Base-by-base conservation (phyloP, 2,888 invertebrate species). In the Ochropacha duplaris region DNA sequence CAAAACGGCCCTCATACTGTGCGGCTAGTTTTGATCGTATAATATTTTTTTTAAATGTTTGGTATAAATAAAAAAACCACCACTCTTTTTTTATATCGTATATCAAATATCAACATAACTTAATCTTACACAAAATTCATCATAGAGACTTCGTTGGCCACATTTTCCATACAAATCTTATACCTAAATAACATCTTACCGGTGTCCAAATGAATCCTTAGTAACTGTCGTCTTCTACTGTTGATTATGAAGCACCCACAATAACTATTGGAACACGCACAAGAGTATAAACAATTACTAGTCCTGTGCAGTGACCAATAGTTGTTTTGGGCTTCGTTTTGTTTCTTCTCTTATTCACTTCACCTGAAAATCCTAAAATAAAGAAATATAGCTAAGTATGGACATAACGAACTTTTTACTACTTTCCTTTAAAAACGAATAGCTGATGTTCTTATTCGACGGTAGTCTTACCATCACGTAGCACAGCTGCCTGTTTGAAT, bases 231-330 rank as follows among this genome's bases (percentile, higher is more conserved):
- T 69, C 70, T 66, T 71, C 72, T 68, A 64, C 56, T 71, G 93
- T 76, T 64, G 92, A 85, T 79, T 79, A 79, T 89, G 93, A 94
- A 95, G 93, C 87, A 91, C 95, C 96, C 96, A 97, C 96, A 96
- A 98, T 97, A 98, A 97, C 97, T 97, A 97, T 97, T 98, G 97
- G 98, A 97, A 98, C 98, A 98, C 98, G 98, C 98, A 98, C 98
- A 98, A 98, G 97, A 98, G 97, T 97, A 96, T 95, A 84, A 90
- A 64, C 90, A 94, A 65, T 96, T 74, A 90, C 91, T 97, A 97
- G 96, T 98, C 97, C 97, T 98, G 97, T 96, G 97, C 97, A 97
- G 97, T 97, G 98, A 97, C 97, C 97, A 98, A 97, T 97, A 97
- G 97, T 97, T 98, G 96, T 95, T 96, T 96, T 97, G 96, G 95